These are phyloP conservation scores for Theocolax elegans DNA, from an alignment of 1,140 invertebrate species.

Conservation along the genomic window DNA sequence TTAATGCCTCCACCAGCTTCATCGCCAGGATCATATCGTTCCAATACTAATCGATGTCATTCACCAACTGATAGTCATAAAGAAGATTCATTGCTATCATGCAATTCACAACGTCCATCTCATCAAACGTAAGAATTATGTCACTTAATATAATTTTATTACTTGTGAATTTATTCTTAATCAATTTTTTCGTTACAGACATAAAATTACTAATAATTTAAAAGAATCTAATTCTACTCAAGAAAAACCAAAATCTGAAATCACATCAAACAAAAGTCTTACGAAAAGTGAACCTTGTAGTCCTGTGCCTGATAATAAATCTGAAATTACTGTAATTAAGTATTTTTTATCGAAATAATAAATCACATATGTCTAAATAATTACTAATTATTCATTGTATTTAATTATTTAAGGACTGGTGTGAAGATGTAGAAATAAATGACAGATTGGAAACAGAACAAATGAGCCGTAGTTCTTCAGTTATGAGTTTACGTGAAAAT, in stretches of 20 bases:
- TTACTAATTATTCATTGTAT: conserved; percentile 21
- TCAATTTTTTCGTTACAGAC: conserved; percentile 43
- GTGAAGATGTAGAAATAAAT: conserved; percentile 69
- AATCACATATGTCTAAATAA: background rate
- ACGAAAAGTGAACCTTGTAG: conserved; percentile 54
- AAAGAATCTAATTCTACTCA: conserved; percentile 44
- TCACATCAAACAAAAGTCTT: conserved; percentile 47
- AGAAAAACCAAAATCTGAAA: conserved; percentile 51
- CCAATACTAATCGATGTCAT: conserved; percentile 51
- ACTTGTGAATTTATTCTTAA: background rate
- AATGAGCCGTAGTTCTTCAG: conserved; percentile 70
- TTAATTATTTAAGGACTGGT: conserved; percentile 65
- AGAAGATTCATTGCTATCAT: conserved; percentile 34
- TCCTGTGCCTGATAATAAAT: conserved; percentile 48
- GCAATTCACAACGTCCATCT: conserved; percentile 22
- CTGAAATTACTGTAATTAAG: conserved; percentile 53
- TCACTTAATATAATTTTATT: background rate
- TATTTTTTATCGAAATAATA: background rate
- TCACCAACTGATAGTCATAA: conserved; percentile 48
- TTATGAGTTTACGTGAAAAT: conserved; percentile 68
- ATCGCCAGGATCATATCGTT: conserved; percentile 51
- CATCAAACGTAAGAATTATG: conserved; percentile 36
- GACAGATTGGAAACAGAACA: conserved; percentile 66
- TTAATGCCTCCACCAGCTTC: conserved; percentile 56
- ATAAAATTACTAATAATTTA: conserved; percentile 48